These are phyloP conservation scores for Catharus fuscescens DNA, from an alignment of 2,113 vertebrate genomes.

Conservation along the genomic window DNA sequence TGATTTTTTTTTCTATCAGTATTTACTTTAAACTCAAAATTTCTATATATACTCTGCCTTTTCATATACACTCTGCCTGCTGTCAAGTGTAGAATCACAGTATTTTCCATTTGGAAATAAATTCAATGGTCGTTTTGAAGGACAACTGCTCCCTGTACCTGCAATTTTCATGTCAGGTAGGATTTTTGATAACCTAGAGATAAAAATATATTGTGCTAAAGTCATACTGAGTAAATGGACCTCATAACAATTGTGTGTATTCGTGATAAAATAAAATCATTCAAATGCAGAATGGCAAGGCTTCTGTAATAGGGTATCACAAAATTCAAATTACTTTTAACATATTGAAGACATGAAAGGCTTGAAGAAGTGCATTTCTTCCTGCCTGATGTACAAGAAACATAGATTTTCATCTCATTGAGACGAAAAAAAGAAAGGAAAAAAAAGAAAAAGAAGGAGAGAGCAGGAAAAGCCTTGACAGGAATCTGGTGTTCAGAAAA, in stretches of 20 bases:
- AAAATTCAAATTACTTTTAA: not conserved
- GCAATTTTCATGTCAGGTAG: not conserved
- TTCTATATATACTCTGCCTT: not conserved
- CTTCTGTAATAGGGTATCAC: not conserved
- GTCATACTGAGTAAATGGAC: not conserved
- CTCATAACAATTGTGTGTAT: not conserved
- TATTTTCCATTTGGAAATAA: not conserved
- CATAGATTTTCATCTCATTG: not conserved
- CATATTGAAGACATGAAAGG: not conserved
- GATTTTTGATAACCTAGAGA: not conserved
- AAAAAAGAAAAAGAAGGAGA: not conserved
- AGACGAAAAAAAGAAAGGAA: not conserved
- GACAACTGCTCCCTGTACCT: not conserved
- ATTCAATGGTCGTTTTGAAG: not conserved
- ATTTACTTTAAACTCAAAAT: not conserved
- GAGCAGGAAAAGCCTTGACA: not conserved
- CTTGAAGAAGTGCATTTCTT: not conserved
- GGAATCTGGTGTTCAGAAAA: not conserved
- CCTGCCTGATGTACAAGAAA: not conserved
- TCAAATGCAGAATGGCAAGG: not conserved
- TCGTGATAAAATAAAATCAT: not conserved
- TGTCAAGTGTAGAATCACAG: not conserved
- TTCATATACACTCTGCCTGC: not conserved
- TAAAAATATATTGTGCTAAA: not conserved
- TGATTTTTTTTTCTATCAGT: not conserved